Evolutionary conservation across 2,888 invertebrate species (phyloP).

Genomic region (Caenorhabditis virilis): DNA sequence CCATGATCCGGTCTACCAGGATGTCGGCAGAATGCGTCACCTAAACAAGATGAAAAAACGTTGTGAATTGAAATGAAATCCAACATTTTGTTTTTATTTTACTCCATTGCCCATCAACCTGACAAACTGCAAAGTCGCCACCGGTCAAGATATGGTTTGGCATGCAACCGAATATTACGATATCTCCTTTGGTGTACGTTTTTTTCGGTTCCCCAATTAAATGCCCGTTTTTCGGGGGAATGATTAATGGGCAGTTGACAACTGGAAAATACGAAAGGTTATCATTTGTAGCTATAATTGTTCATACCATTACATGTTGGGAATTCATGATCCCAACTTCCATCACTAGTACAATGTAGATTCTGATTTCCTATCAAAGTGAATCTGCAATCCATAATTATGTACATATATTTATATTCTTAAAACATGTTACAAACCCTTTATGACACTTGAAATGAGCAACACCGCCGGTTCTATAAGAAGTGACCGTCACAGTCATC

Average conservation of each 20-base stretch:
- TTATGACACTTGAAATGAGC: conserved; percentile 75
- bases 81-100: conserved; percentile 54
- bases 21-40: conserved; percentile 51
- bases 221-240: conserved; percentile 49
- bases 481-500: conserved; percentile 55
- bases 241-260: conserved; percentile 43
- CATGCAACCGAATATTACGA: conserved; percentile 83
- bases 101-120: conserved; percentile 82
- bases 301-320: conserved; percentile 56
- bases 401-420: neutral
- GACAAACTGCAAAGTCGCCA: conserved; percentile 85
- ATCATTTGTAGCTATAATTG: neutral
- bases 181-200: conserved; percentile 45
- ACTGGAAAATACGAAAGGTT: conserved; percentile 16
- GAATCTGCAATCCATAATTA: conserved; percentile 23
- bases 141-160: conserved; percentile 88
- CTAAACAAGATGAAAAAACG: conserved; percentile 22
- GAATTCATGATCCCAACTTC: conserved; percentile 58
- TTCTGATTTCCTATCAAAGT: conserved; percentile 53
- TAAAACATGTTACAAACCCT: conserved; percentile 17
- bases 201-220: conserved; percentile 45
- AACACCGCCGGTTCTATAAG: conserved; percentile 70
- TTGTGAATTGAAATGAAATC: conserved; percentile 2
- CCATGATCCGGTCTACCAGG: conserved; percentile 60
- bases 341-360: conserved; percentile 60